Evolutionary conservation across 2,888 invertebrate genomes (phyloP).

Genomic region (Lapara coniferarum): DNA sequence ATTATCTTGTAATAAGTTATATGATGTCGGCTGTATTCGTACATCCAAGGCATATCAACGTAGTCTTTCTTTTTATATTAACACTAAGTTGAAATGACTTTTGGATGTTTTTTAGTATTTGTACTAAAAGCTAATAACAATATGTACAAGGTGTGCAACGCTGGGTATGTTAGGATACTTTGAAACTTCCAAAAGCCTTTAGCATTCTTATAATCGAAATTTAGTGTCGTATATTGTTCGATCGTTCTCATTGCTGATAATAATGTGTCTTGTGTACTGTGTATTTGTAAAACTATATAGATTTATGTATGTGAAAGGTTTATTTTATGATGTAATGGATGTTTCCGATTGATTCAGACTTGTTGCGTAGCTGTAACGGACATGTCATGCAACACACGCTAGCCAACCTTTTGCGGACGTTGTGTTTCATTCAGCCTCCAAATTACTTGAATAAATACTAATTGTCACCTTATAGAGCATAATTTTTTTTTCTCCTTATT

Average conservation of each 20-base stretch:
- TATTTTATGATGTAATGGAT: slow-evolving; percentile 24
- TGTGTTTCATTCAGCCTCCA: slow-evolving; percentile 45
- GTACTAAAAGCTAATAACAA: slow-evolving; percentile 44
- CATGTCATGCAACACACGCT: slow-evolving; percentile 65
- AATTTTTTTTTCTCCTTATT: no score
- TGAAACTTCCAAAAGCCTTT: slow-evolving; percentile 36
- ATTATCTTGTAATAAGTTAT: neutral
- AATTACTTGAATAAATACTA: no score
- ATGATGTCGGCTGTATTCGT: neutral
- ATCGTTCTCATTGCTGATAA: slow-evolving; percentile 17
- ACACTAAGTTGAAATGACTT: no score
- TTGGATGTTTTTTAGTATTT: no score
- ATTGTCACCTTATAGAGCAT: no score
- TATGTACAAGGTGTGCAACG: slow-evolving; percentile 52
- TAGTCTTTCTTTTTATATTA: neutral
- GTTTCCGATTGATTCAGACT: slow-evolving; percentile 4
- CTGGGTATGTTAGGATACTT: slow-evolving; percentile 46
- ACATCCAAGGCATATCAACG: neutral
- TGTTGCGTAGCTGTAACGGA: slow-evolving; percentile 33
- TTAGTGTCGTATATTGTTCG: slow-evolving; percentile 31
- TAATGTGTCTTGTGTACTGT: slow-evolving; percentile 8
- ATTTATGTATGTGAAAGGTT: slow-evolving; percentile 21
- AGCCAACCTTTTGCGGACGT: slow-evolving; percentile 50
- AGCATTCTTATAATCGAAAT: slow-evolving; percentile 17
- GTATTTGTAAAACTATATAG: slow-evolving; percentile 19